Evolutionary conservation across 2,113 vertebrate species (phyloP), one percentile per base, ranked within the genome.

Genomic region (Fregetta grallaria): DNA sequence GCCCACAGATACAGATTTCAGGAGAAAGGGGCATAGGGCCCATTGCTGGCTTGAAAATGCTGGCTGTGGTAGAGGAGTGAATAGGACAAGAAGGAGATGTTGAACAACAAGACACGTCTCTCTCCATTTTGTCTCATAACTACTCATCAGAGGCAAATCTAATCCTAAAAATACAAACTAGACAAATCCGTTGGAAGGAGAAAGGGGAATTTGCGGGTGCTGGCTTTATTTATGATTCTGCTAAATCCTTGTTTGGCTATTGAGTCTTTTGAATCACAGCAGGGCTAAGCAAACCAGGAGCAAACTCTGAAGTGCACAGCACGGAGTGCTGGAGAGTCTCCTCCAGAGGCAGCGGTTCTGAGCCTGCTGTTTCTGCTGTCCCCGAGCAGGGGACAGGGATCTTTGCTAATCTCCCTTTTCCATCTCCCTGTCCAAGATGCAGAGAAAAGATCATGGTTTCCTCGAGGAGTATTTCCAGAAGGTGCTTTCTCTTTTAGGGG

Each of bases 151-250:
- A 90, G 85, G 36, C 44, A 90, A 88, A 93, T 58, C 38, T 88
- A 93, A 94, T 94, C 90, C 93, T 79, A 49, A 85, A 91, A 92
- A 90, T 44, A 88, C 78, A 93, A 92, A 93, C 90, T 40, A 94
- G 77, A 63, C 65, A 93, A 82, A 93, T 93, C 70, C 70, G 79
- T 78, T 92, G 92, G 81, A 95, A 94, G 81, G 62, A 95, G 66
- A 53, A 85, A 68, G 40, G 86, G 71, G 82, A 90, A 81, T 72
- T 72, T 66, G 44, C 0, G 1, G 49, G 70, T 72, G 53, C 52
- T 91, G 94, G 77, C 74, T 95, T 88, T 86, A 34, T 86, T 88
- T 88, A 45, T 25, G 49, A 58, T 78, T 88, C 85, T 50, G 49
- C 65, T 94, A 90, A 91, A 76, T 67, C 84, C 44, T 49, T 82